A percentile compares a stretch with the other conserved stretches of the same genome.
Conservation (phyloP, 2,888 invertebrate species). For the Drosophila hamatofila region DNA sequence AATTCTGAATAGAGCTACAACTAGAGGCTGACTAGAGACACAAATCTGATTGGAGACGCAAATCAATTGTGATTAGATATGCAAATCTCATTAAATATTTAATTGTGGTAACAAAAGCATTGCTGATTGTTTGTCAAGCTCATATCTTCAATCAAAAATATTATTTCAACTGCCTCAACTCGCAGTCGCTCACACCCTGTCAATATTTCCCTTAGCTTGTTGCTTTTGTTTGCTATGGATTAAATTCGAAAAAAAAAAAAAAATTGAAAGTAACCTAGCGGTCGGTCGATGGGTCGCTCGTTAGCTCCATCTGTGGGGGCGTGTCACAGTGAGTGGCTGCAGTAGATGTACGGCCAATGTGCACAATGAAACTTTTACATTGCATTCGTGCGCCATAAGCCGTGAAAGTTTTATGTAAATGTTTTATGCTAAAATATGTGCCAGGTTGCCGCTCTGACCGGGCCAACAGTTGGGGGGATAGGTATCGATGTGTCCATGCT, state of each 20-base stretch:
- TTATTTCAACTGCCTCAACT: neutral
- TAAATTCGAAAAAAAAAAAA: conserved; percentile 48
- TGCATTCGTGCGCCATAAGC: conserved; percentile 68
- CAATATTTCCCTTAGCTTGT: conserved; percentile 23
- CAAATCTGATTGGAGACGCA: no score
- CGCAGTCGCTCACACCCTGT: conserved; percentile 19
- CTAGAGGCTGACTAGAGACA: no score
- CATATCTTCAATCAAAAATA: no score
- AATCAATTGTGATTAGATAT: no score
- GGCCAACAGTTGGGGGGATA: neutral
- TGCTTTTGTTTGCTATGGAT: conserved; percentile 54
- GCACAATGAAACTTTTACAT: conserved; percentile 63
- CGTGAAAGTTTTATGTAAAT: conserved; percentile 73
- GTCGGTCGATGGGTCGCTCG: neutral
- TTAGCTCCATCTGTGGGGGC: neutral
- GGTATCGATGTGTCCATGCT: conserved; percentile 1
- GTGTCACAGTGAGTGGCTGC: conserved; percentile 29
- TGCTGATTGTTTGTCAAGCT: no score
- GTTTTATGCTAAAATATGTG: conserved; percentile 65
- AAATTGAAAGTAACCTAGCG: conserved; percentile 54
- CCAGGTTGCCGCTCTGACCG: conserved; percentile 49
- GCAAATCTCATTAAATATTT: no score
- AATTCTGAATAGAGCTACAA: no score
- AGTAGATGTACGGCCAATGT: conserved; percentile 38
- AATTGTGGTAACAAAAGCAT: no score